phyloP scores from a whole-genome alignment of 1,140 invertebrate genomes.

The Bactericera cockerelli region DNA sequence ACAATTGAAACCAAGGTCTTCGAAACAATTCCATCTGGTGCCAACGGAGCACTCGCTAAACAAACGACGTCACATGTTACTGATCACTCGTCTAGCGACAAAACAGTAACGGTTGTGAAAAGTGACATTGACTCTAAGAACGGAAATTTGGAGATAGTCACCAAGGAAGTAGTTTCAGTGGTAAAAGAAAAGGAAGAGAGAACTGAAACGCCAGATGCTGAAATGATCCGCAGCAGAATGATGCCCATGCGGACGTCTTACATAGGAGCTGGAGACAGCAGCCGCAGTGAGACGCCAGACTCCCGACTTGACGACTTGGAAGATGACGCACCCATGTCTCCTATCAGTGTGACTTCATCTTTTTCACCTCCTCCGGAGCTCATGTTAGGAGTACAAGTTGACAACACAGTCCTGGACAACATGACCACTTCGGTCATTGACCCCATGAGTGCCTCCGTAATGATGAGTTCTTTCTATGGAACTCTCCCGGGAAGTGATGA shows the following conservation, averaged over 20 bases:
- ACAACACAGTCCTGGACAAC: background rate
- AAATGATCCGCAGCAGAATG: background rate
- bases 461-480: conserved; percentile 60
- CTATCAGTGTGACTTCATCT: conserved; percentile 47
- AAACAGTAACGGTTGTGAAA: no score
- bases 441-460: conserved; percentile 25
- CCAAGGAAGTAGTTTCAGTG: no score
- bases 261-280: background rate
- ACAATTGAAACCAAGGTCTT: background rate
- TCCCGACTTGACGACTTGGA: conserved; percentile 32
- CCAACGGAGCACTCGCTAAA: no score
- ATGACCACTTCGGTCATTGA: conserved; percentile 13
- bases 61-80: no score
- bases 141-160: no score
- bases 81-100: no score
- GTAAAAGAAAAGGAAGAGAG: background rate
- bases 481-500: conserved; percentile 34
- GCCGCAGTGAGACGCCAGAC: conserved; percentile 15
- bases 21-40: no score
- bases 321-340: conserved; percentile 36
- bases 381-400: conserved; percentile 16
- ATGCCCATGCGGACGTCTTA: background rate
- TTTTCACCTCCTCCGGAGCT: conserved; percentile 35
- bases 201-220: background rate
- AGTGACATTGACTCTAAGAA: no score